These are phyloP conservation scores for Ormyrus nitidulus DNA, from an alignment of 2,888 invertebrate species.

Conservation along the genomic window DNA sequence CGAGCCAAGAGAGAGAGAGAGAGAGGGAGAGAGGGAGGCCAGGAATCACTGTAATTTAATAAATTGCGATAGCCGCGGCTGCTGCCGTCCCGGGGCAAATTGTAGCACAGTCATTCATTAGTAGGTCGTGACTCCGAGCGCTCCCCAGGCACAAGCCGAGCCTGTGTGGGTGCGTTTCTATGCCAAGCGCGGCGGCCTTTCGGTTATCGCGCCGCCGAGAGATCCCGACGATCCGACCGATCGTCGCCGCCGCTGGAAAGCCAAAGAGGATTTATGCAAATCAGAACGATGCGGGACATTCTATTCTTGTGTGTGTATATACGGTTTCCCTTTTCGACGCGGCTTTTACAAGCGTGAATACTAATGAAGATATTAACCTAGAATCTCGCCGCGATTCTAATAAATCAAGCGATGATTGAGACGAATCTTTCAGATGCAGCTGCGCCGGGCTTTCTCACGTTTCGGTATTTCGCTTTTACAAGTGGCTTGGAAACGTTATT, in stretches of 20 bases:
- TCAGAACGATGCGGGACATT: constrained; percentile 25
- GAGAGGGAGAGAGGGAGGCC: constrained; percentile 15
- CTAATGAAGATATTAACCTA: no score
- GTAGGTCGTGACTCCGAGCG: constrained; percentile 72
- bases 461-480: no score
- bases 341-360: no score
- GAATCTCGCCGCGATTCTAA: no score
- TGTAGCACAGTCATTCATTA: constrained; percentile 75
- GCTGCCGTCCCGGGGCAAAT: constrained; percentile 73
- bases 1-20: background rate
- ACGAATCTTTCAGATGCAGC: no score
- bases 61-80: constrained; percentile 72
- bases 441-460: no score
- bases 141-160: background rate
- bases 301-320: background rate
- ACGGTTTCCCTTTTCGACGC: no score
- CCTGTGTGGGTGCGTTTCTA: background rate
- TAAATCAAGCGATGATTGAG: no score
- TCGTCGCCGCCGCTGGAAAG: background rate
- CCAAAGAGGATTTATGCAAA: constrained; percentile 13
- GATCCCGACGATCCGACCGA: background rate
- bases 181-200: background rate
- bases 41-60: constrained; percentile 75
- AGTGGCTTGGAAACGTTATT: no score
- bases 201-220: background rate